Evolutionary conservation across 2,797 vertebrate genomes (phyloP), one percentile per base, ranked within the genome.

Genomic region (Clarias platycephalus): DNA sequence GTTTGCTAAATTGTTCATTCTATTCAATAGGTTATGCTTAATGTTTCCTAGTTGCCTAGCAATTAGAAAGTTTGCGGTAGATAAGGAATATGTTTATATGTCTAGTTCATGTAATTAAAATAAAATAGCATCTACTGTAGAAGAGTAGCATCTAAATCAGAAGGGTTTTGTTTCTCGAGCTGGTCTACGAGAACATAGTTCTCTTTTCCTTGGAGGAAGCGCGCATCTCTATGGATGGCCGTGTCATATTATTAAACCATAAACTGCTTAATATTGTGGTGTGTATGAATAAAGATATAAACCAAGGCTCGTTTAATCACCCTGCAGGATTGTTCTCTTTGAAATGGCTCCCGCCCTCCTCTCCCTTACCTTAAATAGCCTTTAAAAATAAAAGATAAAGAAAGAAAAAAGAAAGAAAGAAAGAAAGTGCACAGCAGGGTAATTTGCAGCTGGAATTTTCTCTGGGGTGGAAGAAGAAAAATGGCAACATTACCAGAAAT

Each of bases 391-490:
- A 16, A 44, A 44, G 12, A 37, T 15, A 24, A 58, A 58, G 28
- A 40, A n/a, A 44, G 0, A 16, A 63, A 44, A 12, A 60, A 77
- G 49, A 16, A 62, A 7, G 5, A 72, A 72, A 49, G 22, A 15
- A 78, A 16, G 26, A 22, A 76, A 37, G 75, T 9, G n/a, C 40
- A 22, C 53, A 34, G 75, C 75, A 60, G 31, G 22, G 58, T 58
- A 78, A 53, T 53, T 53, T 66, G 16, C 22, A 57, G 64, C 66
- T 70, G 80, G 49, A 58, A 57, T 70, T 58, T 81, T 81, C 80
- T 81, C 80, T 24, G 83, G 74, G 49, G 77, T 53, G 63, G 91
- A 91, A 92, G 93, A 95, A 96, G 94, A 95, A 95, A 95, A 94
- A 93, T 94, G 92, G 53, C 28, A 34, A 58, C 34, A 72, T 82